phyloP scores from a whole-genome alignment of 2,797 vertebrate species.

The Molossus alvarezi region DNA sequence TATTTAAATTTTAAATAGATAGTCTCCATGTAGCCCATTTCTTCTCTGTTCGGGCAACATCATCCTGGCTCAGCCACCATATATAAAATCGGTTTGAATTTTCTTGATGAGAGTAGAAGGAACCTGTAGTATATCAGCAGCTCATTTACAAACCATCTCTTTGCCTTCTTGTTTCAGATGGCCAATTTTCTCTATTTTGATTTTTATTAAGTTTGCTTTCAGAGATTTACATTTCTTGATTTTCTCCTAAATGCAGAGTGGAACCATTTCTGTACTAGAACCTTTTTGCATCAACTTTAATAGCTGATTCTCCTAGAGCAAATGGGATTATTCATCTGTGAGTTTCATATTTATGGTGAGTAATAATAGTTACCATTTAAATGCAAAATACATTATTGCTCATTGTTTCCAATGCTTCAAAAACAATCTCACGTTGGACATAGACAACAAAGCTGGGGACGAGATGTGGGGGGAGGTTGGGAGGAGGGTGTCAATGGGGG shows the following conservation, averaged over 20 bases:
- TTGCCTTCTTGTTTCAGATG: background rate
- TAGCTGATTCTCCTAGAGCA: background rate
- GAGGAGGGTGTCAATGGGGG: too few relatives aligned
- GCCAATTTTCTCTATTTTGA: background rate
- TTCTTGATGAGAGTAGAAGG: constrained; percentile 8
- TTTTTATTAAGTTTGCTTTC: background rate
- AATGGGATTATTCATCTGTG: background rate
- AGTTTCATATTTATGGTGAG: background rate
- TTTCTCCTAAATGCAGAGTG: background rate
- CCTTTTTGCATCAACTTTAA: background rate
- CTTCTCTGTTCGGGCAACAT: background rate
- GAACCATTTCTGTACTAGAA: background rate
- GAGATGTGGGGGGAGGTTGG: too few relatives aligned
- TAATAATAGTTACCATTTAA: background rate
- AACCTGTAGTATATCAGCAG: background rate
- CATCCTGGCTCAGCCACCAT: background rate
- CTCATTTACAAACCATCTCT: background rate
- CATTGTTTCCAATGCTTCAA: background rate
- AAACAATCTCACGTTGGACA: background rate
- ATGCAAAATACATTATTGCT: background rate
- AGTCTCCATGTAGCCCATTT: background rate
- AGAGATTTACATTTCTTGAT: background rate
- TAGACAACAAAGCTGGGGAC: too few relatives aligned
- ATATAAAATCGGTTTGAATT: constrained; percentile 20
- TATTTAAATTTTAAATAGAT: background rate